These are phyloP conservation scores for Enteromius thamalakanensis DNA, from an alignment of 2,797 vertebrate genomes.

Conservation along the genomic window DNA sequence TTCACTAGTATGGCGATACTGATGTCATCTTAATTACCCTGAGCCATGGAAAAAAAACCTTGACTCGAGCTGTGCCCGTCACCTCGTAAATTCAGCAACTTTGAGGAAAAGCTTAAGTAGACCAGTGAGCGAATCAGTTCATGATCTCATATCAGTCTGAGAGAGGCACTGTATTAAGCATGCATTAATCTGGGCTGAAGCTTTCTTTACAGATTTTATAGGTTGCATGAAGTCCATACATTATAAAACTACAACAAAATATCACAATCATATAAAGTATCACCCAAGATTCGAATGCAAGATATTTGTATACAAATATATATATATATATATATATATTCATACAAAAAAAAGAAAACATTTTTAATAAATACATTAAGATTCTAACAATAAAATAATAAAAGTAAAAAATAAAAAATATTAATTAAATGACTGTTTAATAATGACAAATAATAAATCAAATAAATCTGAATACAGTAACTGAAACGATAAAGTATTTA, in stretches of 20 bases:
- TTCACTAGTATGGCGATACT: conserved; percentile 3
- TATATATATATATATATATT: too few species aligned
- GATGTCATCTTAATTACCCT: conserved; percentile 40
- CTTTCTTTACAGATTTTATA: background rate
- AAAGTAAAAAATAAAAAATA: background rate
- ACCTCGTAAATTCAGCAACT: background rate
- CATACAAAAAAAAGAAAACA: background rate
- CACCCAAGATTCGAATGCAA: background rate
- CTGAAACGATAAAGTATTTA: background rate
- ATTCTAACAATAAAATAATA: background rate
- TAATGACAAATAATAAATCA: background rate
- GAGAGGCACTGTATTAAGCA: background rate
- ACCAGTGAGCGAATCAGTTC: background rate
- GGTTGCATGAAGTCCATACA: background rate
- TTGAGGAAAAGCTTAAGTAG: background rate
- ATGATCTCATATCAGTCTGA: background rate
- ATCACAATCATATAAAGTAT: background rate
- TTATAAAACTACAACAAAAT: background rate
- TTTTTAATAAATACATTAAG: background rate
- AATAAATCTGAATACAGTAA: background rate
- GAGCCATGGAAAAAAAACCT: conserved; percentile 9
- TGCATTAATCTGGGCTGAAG: background rate
- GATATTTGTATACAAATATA: background rate
- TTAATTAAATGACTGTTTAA: background rate
- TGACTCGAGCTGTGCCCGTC: background rate